Evolutionary conservation across 1,140 invertebrate genomes (phyloP).

Genomic region (Thaumetopoea pityocampa): DNA sequence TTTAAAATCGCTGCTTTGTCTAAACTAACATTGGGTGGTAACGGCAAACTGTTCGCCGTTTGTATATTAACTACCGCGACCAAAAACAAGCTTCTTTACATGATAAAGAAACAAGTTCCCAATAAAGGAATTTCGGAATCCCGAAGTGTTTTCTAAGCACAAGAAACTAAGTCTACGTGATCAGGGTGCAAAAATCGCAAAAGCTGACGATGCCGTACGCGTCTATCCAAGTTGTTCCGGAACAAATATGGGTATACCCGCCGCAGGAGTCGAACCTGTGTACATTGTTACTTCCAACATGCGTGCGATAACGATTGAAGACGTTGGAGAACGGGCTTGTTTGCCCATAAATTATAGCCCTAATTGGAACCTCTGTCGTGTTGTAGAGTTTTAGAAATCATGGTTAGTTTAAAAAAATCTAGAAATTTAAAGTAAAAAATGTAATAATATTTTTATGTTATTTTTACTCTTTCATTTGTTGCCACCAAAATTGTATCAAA

Average conservation of each 20-base stretch:
- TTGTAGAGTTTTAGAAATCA: too few species aligned
- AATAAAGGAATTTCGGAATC: conserved; percentile 37
- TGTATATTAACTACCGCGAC: conserved; percentile 3
- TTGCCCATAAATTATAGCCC: conserved; percentile 9
- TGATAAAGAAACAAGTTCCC: conserved; percentile 21
- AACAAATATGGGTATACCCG: conserved; percentile 27
- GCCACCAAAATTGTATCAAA: too few species aligned
- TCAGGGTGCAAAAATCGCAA: conserved; percentile 26
- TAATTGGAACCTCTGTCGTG: conserved; percentile 2
- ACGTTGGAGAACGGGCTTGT: not conserved
- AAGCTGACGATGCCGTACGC: conserved; percentile 19
- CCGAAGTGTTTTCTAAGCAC: conserved; percentile 20
- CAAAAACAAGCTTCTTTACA: conserved; percentile 8
- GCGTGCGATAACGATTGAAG: conserved; percentile 11
- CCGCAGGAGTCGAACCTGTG: conserved; percentile 20
- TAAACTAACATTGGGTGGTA: conserved; percentile 7
- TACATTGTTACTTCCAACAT: conserved; percentile 23
- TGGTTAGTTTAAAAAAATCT: too few species aligned
- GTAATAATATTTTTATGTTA: too few species aligned
- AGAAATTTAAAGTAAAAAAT: too few species aligned
- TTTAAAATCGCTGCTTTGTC: too few species aligned
- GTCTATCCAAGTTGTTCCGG: conserved; percentile 20
- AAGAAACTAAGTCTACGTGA: conserved; percentile 34
- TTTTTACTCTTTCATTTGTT: too few species aligned
- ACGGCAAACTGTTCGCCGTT: conserved; percentile 1